Evolutionary conservation across 2,113 vertebrate species (phyloP), one percentile per base, ranked within the genome.

Genomic region (Stigmatopora nigra): DNA sequence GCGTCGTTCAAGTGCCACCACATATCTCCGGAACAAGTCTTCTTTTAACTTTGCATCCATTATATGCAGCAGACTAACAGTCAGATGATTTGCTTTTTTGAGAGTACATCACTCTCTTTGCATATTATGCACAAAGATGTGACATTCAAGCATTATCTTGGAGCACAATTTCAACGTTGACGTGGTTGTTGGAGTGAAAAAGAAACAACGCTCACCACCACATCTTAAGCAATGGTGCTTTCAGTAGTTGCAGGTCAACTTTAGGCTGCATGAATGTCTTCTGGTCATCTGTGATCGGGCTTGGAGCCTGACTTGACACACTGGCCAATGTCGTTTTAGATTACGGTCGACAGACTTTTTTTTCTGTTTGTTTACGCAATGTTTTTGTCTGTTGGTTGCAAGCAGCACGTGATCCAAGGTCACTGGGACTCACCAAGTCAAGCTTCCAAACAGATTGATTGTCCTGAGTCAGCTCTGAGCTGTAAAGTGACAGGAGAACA

Each of bases 1-100:
- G 52, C 92, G 92, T 82, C 90, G 91, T 68, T 98, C 96, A 45
- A 98, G 92, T 82, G 92, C 93, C 55, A 92, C 93, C 78, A 94
- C 92, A 75, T 98, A 99, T 89, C 96, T 95, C 87, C 93, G 91
- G 78, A 98, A 98, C 58, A 98, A 89, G 87, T 98, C 95, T 87
- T 98, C 97, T 85, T 94, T 95, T 17, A 97, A 91, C 89, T 97
- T 98, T 69, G 94, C 89, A 94, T 98, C 97, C 97, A 99, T 99
- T 87, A 85, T 87, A 61, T 52, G 73, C 78, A 83, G 71, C 80
- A 75, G 84, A 85, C 82, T 71, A 71, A 75, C 73, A 79, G 78
- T 86, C 81, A 73, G 80, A 77, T 72, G 82, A 78, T 78, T 69
- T 9, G 72, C 75, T 82, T 82, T 75, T 78, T 65, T 67, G 79